Percentiles rank a stretch among this genome's conserved stretches.
Evolutionary conservation across 2,113 vertebrate genomes (phyloP).

Genomic region (Tachysurus fulvidraco): DNA sequence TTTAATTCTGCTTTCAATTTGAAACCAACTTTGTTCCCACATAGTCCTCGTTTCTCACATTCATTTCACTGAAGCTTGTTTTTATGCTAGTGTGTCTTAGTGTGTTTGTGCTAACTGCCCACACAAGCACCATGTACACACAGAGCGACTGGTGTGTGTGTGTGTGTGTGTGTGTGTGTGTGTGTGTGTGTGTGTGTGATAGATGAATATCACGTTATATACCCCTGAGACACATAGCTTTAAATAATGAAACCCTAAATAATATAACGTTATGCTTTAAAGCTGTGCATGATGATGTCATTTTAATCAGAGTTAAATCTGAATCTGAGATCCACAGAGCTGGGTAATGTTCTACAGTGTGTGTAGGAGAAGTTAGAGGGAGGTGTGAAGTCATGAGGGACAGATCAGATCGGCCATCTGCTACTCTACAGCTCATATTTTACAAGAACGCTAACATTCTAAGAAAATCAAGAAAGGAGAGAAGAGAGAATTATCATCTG

Average conservation of each 20-base stretch:
- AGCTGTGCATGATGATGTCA: neutral
- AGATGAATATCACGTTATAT: neutral
- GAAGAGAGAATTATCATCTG: neutral
- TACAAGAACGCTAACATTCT: neutral
- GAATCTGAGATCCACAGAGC: too few relatives aligned
- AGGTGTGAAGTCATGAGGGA: slow-evolving; percentile 38
- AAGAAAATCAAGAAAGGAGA: neutral
- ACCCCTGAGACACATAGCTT: neutral
- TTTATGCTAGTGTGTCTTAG: neutral
- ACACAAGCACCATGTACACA: neutral
- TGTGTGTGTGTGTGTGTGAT: neutral
- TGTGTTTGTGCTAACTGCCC: neutral
- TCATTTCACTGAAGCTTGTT: neutral
- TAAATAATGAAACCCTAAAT: neutral
- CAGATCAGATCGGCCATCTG: neutral
- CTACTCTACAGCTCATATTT: slow-evolving; percentile 14
- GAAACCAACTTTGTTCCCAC: neutral
- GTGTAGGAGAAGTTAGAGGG: slow-evolving; percentile 30
- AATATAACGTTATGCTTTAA: neutral
- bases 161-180: neutral
- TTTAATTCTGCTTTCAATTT: neutral
- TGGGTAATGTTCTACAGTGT: neutral
- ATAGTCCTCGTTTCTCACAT: neutral
- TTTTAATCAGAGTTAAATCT: too few relatives aligned
- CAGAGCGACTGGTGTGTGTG: neutral